Percentiles rank a stretch among this genome's conserved stretches.
phyloP scores from a whole-genome alignment of 2,888 invertebrate species.

The Helobdella robusta region DNA sequence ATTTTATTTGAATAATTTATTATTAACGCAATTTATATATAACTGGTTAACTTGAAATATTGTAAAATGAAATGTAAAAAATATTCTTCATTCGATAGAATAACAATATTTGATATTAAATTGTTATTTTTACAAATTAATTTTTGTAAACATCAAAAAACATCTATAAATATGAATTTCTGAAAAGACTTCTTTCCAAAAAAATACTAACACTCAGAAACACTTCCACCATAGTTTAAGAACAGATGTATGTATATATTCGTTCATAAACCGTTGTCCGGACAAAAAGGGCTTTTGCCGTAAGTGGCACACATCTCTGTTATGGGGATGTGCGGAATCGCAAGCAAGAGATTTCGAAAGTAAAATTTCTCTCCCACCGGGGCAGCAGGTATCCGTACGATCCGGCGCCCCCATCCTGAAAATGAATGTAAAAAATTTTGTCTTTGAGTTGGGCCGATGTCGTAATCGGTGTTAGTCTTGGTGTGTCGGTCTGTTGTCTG shows the following conservation, averaged over 20 bases:
- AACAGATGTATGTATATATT: not conserved
- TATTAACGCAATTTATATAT: too few species aligned
- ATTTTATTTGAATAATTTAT: too few species aligned
- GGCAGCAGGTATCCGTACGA: constrained; percentile 40
- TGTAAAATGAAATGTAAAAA: too few species aligned
- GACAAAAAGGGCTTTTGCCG: constrained; percentile 41
- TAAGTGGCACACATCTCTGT: constrained; percentile 37
- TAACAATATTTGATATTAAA: too few species aligned
- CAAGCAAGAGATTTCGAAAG: constrained; percentile 48
- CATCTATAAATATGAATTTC: not conserved
- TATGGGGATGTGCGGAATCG: constrained; percentile 43
- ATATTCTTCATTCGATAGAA: too few species aligned
- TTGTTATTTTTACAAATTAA: not conserved
- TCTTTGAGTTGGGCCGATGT: not conserved
- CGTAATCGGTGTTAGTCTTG: not conserved
- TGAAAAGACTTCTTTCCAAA: not conserved
- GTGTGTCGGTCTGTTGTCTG: too few species aligned
- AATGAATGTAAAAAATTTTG: not conserved
- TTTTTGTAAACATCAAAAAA: constrained; percentile 1
- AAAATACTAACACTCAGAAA: not conserved
- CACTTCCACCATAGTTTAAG: not conserved
- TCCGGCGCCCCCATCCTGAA: constrained; percentile 35
- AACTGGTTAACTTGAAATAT: too few species aligned
- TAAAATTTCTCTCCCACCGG: constrained; percentile 42
- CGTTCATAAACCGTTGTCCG: not conserved